Percentiles rank a stretch among this genome's conserved stretches.
Conservation (phyloP, 2,113 vertebrate species). For the Melanerpes aurifrons region DNA sequence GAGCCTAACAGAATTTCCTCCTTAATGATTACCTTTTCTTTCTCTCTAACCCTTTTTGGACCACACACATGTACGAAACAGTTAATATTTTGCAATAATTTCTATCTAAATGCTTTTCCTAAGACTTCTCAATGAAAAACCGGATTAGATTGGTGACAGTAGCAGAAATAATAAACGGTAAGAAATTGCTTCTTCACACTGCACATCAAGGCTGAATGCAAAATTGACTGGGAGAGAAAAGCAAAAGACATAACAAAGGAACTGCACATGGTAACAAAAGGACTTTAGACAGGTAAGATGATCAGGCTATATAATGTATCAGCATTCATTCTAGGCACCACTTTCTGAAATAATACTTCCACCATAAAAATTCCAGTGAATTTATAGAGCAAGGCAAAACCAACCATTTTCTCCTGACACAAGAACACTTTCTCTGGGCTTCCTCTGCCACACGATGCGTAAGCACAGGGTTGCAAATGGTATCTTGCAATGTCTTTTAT, state of each 20-base stretch:
- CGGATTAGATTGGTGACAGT: background rate
- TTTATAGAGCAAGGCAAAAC: background rate
- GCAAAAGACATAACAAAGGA: background rate
- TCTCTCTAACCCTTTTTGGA: too few species aligned
- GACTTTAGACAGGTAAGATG: background rate
- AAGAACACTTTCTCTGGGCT: background rate
- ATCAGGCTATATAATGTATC: background rate
- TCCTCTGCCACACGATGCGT: background rate
- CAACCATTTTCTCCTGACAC: background rate
- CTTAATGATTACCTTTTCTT: too few species aligned
- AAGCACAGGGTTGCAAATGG: background rate
- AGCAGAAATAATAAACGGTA: background rate
- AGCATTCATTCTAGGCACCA: background rate
- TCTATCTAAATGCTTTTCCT: background rate
- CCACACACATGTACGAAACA: background rate
- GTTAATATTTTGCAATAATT: background rate
- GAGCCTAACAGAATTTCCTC: too few species aligned
- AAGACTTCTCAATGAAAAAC: background rate
- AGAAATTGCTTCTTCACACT: background rate
- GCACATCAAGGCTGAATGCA: background rate
- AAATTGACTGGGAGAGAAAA: background rate
- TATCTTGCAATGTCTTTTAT: background rate
- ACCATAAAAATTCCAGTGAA: background rate
- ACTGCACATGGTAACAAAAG: background rate
- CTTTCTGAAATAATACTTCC: background rate